phyloP scores from a whole-genome alignment of 2,113 vertebrate species.

The Alexandromys fortis region DNA sequence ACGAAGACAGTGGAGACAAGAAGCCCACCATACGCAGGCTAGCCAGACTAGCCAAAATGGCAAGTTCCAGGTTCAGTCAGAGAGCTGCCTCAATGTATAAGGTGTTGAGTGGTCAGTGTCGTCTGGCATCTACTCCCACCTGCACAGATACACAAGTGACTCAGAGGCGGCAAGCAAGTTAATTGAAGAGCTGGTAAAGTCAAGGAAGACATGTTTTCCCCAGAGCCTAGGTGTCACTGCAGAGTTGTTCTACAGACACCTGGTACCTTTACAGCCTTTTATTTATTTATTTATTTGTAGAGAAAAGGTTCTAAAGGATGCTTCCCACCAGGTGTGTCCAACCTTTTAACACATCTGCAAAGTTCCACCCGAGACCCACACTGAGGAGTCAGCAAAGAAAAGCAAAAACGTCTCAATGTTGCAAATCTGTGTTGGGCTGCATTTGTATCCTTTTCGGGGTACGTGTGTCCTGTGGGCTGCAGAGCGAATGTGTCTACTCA shows the following conservation, averaged over 20 bases:
- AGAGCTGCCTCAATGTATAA: background rate
- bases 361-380: background rate
- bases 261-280: too few relatives aligned
- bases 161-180: background rate
- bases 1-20: background rate
- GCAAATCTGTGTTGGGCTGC: background rate
- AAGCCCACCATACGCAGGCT: background rate
- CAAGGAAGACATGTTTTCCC: background rate
- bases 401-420: background rate
- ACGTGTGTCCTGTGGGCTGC: background rate
- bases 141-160: too few relatives aligned
- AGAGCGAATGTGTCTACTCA: too few relatives aligned
- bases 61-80: background rate
- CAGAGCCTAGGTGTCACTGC: accelerated
- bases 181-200: background rate
- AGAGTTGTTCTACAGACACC: background rate
- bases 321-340: background rate
- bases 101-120: background rate
- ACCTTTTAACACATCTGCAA: background rate
- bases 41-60: too few relatives aligned
- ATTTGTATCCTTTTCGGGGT: background rate
- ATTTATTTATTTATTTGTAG: too few relatives aligned
- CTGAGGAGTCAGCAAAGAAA: background rate
- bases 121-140: background rate
- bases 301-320: background rate